These are phyloP conservation scores for Brienomyrus longianalis DNA, from an alignment of 2,113 vertebrate genomes.

Conservation along the genomic window DNA sequence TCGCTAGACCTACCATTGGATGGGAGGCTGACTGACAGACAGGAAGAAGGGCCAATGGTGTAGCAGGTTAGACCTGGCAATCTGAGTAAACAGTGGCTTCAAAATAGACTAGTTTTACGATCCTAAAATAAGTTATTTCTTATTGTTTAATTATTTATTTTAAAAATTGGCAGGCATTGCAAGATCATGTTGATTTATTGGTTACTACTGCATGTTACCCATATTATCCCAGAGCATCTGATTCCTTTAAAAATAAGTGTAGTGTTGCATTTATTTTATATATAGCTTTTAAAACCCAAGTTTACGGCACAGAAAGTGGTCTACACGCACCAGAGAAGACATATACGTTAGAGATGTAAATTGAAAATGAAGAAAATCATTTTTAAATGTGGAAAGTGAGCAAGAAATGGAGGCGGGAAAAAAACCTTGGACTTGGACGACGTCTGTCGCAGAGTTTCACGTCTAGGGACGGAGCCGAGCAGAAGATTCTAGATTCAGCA, in stretches of 20 bases:
- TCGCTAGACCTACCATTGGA: conserved; percentile 59
- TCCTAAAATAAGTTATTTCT: background rate
- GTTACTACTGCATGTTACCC: background rate
- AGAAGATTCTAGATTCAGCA: background rate
- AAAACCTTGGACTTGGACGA: background rate
- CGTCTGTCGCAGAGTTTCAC: background rate
- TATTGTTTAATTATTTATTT: background rate
- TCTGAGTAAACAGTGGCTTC: background rate
- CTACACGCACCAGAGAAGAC: no score
- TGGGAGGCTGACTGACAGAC: conserved; percentile 32
- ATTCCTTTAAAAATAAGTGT: background rate
- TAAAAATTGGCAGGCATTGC: background rate
- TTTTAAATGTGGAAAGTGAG: background rate
- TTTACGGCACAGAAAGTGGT: background rate
- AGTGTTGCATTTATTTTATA: background rate
- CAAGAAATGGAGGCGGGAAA: background rate
- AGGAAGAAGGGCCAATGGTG: background rate
- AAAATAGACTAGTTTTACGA: background rate
- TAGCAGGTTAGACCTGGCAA: background rate
- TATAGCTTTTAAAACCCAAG: background rate
- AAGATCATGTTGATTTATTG: background rate
- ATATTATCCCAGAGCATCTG: background rate
- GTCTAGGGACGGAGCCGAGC: background rate
- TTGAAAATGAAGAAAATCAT: background rate
- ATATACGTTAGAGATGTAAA: background rate